phyloP scores from a whole-genome alignment of 2,888 invertebrate species.

The Oscheius myriophilus region DNA sequence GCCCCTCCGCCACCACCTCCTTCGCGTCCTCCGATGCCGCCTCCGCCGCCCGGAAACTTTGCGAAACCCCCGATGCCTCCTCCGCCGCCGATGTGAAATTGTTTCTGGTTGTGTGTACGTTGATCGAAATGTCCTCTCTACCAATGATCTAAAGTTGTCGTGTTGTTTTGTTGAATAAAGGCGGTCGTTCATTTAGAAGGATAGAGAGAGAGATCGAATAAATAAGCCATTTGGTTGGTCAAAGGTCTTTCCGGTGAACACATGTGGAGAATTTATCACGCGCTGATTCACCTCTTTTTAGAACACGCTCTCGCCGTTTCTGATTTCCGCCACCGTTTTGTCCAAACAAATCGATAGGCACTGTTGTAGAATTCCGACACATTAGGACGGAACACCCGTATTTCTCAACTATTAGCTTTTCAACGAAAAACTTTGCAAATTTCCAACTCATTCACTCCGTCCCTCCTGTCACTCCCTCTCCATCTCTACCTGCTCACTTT shows the following conservation, averaged over 20 bases:
- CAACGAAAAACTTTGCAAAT: too few species aligned
- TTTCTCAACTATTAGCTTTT: too few species aligned
- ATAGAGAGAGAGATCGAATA: not conserved
- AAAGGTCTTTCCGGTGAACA: too few species aligned
- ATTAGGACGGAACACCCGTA: too few species aligned
- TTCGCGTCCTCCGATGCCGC: slow-evolving; percentile 51
- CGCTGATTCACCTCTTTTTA: too few species aligned
- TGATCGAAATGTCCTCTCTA: not conserved
- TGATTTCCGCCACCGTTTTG: too few species aligned
- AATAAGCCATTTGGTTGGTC: not conserved
- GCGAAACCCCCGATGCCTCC: slow-evolving; percentile 31
- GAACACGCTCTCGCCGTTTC: too few species aligned
- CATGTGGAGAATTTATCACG: too few species aligned
- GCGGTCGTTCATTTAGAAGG: not conserved
- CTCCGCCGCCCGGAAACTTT: slow-evolving; percentile 40
- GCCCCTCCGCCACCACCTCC: slow-evolving; percentile 45
- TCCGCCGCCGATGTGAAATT: slow-evolving; percentile 20
- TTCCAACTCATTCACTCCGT: too few species aligned
- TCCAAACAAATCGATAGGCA: too few species aligned
- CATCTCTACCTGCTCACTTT: not conserved
- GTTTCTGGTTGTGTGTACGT: not conserved
- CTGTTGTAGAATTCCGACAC: too few species aligned
- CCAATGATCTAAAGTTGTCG: not conserved
- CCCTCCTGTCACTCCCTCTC: not conserved
- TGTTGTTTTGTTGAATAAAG: not conserved